Evolutionary conservation across 2,113 vertebrate species (phyloP).

Genomic region (Seriola aureovittata): DNA sequence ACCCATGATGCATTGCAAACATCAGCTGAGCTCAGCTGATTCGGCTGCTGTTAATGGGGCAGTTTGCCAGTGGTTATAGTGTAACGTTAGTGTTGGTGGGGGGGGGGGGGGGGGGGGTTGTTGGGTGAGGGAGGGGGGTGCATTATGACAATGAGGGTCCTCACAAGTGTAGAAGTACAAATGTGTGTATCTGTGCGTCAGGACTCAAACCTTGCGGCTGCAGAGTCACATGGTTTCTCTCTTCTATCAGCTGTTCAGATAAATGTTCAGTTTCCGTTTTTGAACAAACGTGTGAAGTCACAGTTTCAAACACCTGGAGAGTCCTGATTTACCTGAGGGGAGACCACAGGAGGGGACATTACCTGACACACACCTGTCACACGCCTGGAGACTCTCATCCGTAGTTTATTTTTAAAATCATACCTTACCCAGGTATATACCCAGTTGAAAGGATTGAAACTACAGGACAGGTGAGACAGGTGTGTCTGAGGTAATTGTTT

Average conservation of each 20-base stretch:
- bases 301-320: slow-evolving; percentile 46
- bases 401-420: no score
- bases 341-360: no score
- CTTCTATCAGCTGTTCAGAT: slow-evolving; percentile 15
- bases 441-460: background rate
- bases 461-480: background rate
- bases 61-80: background rate
- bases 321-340: slow-evolving; percentile 14
- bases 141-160: background rate
- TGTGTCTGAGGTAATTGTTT: background rate
- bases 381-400: background rate
- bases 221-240: background rate
- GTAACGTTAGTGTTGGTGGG: background rate
- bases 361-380: background rate
- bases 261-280: slow-evolving; percentile 2
- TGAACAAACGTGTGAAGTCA: slow-evolving; percentile 27
- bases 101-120: no score
- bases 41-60: background rate
- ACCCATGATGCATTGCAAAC: background rate
- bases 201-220: background rate
- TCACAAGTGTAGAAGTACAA: slow-evolving; percentile 24
- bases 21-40: background rate
- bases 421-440: no score
- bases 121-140: background rate
- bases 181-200: background rate